Evolutionary conservation across 2,113 vertebrate species (phyloP).

Genomic region (Gymnorhina tibicen): DNA sequence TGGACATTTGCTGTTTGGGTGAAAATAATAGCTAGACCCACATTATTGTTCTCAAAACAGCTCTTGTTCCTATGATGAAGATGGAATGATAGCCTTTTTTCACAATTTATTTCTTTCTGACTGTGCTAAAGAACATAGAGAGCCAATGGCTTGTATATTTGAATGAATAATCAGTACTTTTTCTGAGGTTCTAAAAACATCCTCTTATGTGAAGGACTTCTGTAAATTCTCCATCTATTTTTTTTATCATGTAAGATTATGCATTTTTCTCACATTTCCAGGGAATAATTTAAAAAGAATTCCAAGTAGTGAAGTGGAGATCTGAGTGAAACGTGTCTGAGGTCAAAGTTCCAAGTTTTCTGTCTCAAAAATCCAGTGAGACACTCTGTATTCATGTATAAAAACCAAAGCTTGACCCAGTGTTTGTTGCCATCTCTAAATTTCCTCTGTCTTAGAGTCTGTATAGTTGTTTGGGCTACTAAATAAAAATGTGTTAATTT

Average conservation of each 20-base stretch:
- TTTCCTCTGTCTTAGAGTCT: background rate
- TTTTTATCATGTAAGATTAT: background rate
- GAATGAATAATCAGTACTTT: background rate
- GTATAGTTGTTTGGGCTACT: background rate
- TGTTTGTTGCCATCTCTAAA: background rate
- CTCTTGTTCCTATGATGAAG: background rate
- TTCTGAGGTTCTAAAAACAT: background rate
- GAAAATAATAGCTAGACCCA: background rate
- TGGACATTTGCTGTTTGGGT: background rate
- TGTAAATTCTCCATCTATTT: background rate
- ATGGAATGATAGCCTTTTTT: background rate
- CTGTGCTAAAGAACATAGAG: background rate
- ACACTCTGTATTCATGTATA: background rate
- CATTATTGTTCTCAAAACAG: background rate
- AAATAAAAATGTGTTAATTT: background rate
- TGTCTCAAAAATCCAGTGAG: background rate
- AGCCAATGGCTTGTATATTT: background rate
- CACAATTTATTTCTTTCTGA: background rate
- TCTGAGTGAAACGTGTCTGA: background rate
- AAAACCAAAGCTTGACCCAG: background rate
- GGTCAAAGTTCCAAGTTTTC: background rate
- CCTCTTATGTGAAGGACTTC: background rate
- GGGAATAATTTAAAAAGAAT: background rate
- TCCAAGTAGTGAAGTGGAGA: background rate
- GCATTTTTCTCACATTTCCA: background rate